Evolutionary conservation across 2,888 invertebrate species (phyloP), one percentile per base, ranked within the genome.

Genomic region (Holacanthella duospinosa): DNA sequence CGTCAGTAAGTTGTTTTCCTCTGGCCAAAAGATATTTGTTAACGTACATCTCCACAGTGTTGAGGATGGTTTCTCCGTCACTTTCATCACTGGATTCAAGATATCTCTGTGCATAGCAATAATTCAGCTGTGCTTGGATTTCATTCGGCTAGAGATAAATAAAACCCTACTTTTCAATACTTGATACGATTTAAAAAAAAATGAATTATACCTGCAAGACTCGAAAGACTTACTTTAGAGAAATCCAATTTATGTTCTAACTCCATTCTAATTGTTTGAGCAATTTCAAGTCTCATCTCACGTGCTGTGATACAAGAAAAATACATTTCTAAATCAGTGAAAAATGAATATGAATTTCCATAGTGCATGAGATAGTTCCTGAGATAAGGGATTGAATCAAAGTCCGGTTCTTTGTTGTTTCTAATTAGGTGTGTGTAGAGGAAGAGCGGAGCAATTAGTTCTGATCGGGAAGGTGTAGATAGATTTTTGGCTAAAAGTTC

Each of bases 81-180:
- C 19, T 21, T 21, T 4, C 12, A 48, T n/a, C 48, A 4, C 4
- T 4, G 9, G 16, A 36, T 9, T 21, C 48, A 9, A 48, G 21
- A 21, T 48, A 48, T 25, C 64, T 58, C 29, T 55, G 48, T 53
- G 56, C 59, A 27, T 64, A 62, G 36, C 44, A 53, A 60, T 62
- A 64, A n/a, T 64, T 64, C 25, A 64, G 21, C 26, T 64, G 57
- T n/a, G 59, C 29, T 43, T 64, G 64, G n/a, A 64, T 58, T 54
- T 64, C 61, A 19, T 61, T 61, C 9, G 53, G 59, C 64, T 64
- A 43, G 9, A 36, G 16, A 9, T 16, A 36, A 36, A 36, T 36
- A 16, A 21, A 48, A 48, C 21, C n/a, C 16, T 4, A 48, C n/a
- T 9, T 4, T 4, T 48, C 4, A n/a, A n/a, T n/a, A 48, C 4